Conservation (phyloP, 2,113 vertebrate species). For the Romanogobio albipinnatus region DNA sequence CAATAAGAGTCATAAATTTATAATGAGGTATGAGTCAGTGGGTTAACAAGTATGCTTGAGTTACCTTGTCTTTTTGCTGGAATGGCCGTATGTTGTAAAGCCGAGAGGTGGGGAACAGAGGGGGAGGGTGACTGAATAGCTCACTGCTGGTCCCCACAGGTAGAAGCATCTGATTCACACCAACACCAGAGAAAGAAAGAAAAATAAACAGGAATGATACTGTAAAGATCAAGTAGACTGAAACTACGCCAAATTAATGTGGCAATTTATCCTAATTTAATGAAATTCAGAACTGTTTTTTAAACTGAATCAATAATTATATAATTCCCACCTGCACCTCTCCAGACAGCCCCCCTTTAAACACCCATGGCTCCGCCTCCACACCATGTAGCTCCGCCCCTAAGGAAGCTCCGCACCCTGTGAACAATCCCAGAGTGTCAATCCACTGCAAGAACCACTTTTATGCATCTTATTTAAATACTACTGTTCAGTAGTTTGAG, state of each 20-base stretch:
- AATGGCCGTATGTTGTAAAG: constrained; percentile 82
- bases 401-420: constrained; percentile 81
- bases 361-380: constrained; percentile 81
- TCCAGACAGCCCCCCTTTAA: constrained; percentile 82
- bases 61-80: constrained; percentile 82
- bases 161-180: constrained; percentile 78
- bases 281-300: neutral
- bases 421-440: constrained; percentile 9
- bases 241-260: neutral
- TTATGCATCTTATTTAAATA: no score
- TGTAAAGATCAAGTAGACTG: neutral
- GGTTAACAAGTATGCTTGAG: neutral
- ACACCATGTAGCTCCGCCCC: constrained; percentile 69
- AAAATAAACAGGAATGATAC: neutral
- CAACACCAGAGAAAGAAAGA: constrained; percentile 16
- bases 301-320: neutral
- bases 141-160: constrained; percentile 81
- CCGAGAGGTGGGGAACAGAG: constrained; percentile 81
- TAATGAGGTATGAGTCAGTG: neutral
- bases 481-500: neutral
- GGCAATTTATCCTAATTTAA: neutral
- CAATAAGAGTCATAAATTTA: neutral
- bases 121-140: constrained; percentile 85
- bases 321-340: constrained; percentile 81
- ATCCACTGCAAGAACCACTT: neutral